phyloP scores from a whole-genome alignment of 2,888 invertebrate species.

The Pandemis corylana region DNA sequence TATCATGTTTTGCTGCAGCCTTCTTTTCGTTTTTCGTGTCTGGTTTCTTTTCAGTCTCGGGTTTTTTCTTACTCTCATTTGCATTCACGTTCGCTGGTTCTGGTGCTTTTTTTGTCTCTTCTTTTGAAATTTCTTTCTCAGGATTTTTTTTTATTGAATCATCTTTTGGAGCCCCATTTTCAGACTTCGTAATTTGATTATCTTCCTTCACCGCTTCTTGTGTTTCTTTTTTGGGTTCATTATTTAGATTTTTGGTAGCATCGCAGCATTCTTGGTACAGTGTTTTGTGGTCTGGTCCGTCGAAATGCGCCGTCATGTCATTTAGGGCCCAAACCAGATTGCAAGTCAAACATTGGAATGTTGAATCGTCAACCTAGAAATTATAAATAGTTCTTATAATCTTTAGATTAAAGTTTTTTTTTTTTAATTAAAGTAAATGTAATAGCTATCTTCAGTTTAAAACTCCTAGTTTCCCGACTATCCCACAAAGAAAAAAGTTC shows the following conservation, averaged over 20 bases:
- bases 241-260: neutral
- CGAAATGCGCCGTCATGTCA: slow-evolving; percentile 48
- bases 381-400: neutral
- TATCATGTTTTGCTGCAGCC: neutral
- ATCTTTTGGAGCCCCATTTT: slow-evolving; percentile 20
- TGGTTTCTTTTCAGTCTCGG: neutral
- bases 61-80: neutral
- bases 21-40: slow-evolving; percentile 3
- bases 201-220: slow-evolving; percentile 23
- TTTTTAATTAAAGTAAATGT: too few species aligned
- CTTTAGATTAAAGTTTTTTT: too few species aligned
- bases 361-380: slow-evolving; percentile 59
- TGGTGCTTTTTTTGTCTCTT: slow-evolving; percentile 4
- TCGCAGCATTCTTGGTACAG: slow-evolving; percentile 44
- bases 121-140: slow-evolving; percentile 14
- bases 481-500: neutral
- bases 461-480: neutral
- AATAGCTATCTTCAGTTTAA: too few species aligned
- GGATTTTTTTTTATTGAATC: slow-evolving; percentile 15
- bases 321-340: slow-evolving; percentile 48
- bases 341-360: slow-evolving; percentile 64
- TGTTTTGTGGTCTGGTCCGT: slow-evolving; percentile 47
- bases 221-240: slow-evolving; percentile 12
- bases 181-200: neutral
- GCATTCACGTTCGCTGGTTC: slow-evolving; percentile 1